phyloP scores from a whole-genome alignment of 1,140 invertebrate genomes.

The Calosoma granatense region DNA sequence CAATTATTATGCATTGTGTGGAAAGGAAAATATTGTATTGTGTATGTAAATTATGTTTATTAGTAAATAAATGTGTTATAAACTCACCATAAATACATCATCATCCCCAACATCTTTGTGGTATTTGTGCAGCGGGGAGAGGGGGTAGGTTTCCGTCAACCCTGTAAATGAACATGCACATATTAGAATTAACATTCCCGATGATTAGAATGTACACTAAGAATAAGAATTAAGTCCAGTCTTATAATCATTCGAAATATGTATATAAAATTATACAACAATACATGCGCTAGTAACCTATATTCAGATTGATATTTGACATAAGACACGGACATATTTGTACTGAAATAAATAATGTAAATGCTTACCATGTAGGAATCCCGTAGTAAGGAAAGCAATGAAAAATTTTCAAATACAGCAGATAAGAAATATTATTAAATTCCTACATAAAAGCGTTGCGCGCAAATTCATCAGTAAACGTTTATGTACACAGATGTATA shows the following conservation, averaged over 20 bases:
- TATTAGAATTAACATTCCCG: slow-evolving; percentile 7
- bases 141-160: slow-evolving; percentile 35
- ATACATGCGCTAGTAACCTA: slow-evolving; percentile 4
- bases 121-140: slow-evolving; percentile 39
- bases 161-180: slow-evolving; percentile 21
- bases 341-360: no score
- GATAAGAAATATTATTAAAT: slow-evolving; percentile 43
- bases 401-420: slow-evolving; percentile 43
- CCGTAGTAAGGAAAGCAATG: slow-evolving; percentile 47
- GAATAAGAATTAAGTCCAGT: slow-evolving; percentile 1
- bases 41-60: no score
- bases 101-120: slow-evolving; percentile 63
- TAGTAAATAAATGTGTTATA: no score
- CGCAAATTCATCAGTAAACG: background rate
- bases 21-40: no score
- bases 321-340: no score
- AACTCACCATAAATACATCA: slow-evolving; percentile 78
- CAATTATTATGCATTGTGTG: no score
- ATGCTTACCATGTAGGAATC: slow-evolving; percentile 48
- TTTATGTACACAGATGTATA: no score
- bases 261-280: no score
- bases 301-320: slow-evolving; percentile 8
- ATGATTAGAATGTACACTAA: slow-evolving; percentile 13
- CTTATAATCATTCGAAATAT: no score
- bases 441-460: background rate